phyloP scores from a whole-genome alignment of 2,888 invertebrate species.

The Diarsia rubi region DNA sequence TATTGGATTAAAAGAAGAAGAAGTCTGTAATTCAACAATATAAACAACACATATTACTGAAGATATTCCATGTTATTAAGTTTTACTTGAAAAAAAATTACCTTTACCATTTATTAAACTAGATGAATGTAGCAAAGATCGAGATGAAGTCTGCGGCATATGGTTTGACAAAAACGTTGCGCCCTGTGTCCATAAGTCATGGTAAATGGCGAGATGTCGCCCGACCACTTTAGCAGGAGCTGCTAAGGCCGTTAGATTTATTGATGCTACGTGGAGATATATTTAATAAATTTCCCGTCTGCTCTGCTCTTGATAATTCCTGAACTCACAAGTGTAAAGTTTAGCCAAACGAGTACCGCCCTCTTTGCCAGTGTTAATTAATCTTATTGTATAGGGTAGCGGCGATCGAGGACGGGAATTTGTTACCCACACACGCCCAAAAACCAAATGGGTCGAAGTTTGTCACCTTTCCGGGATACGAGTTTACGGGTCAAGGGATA shows the following conservation, averaged over 20 bases:
- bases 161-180: constrained; percentile 76
- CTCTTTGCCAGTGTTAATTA: constrained; percentile 61
- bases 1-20: not conserved
- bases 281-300: constrained; percentile 73
- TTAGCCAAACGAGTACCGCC: constrained; percentile 36
- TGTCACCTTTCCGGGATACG: constrained; percentile 64
- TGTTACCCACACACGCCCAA: constrained; percentile 64
- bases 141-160: constrained; percentile 70
- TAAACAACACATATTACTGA: not conserved
- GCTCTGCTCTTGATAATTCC: constrained; percentile 42
- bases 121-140: constrained; percentile 60
- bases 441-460: constrained; percentile 66
- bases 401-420: constrained; percentile 58
- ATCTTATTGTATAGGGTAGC: constrained; percentile 64
- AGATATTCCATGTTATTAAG: not conserved
- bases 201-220: constrained; percentile 75
- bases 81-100: constrained; percentile 8
- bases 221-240: constrained; percentile 77
- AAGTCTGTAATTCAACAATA: not conserved
- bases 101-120: constrained; percentile 41
- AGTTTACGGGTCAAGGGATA: constrained; percentile 65
- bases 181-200: constrained; percentile 78
- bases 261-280: constrained; percentile 77
- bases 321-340: constrained; percentile 39
- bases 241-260: constrained; percentile 78